A percentile compares a stretch with the other conserved stretches of the same genome.
Evolutionary conservation across 2,113 vertebrate species (phyloP).

Genomic region (Cyphomyrus discorhynchus): DNA sequence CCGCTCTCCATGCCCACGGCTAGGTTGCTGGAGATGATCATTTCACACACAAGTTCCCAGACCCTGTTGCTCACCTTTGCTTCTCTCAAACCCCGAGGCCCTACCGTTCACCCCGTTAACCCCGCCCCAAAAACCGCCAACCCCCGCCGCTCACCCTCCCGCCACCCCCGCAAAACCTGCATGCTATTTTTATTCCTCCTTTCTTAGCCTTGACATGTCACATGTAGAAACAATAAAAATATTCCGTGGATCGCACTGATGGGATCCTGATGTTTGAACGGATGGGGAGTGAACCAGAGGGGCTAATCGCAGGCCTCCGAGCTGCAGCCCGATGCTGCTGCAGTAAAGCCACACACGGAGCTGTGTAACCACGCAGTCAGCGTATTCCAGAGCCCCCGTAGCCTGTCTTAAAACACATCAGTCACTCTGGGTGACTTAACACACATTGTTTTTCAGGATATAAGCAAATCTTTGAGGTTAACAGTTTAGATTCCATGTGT

Average conservation of each 20-base stretch:
- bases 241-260: conserved; percentile 29
- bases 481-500: conserved; percentile 21
- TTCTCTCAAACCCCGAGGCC: background rate
- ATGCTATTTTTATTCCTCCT: conserved; percentile 23
- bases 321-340: background rate
- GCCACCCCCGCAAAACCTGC: conserved; percentile 24
- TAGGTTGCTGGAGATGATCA: background rate
- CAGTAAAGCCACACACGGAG: conserved; percentile 28
- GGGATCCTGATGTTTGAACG: conserved; percentile 33
- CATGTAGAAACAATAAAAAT: conserved; percentile 30
- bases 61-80: background rate
- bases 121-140: background rate
- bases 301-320: background rate
- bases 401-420: conserved; percentile 30
- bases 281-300: background rate
- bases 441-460: conserved; percentile 29
- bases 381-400: background rate
- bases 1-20: background rate
- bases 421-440: conserved; percentile 23
- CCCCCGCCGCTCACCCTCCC: background rate
- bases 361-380: conserved; percentile 5
- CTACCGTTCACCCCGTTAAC: background rate
- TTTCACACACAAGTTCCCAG: background rate
- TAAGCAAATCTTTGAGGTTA: conserved; percentile 35
- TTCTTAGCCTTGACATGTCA: conserved; percentile 39